Evolutionary conservation across 2,113 vertebrate species (phyloP).

Genomic region (Ageneiosus marmoratus): DNA sequence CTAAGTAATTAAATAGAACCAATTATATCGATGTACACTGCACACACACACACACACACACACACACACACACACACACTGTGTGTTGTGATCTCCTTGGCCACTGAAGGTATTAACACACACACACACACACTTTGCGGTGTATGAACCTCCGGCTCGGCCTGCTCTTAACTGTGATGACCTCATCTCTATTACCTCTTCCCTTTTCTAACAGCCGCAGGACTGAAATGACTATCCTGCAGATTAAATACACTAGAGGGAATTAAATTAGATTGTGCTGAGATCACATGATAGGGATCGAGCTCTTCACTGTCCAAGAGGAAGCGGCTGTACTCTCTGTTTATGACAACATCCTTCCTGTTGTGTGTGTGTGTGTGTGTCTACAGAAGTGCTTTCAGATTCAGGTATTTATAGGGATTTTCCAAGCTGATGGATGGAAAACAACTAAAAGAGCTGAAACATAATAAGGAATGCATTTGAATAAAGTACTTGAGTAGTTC

Average conservation of each 20-base stretch:
- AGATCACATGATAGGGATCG: slow-evolving; percentile 31
- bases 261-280: slow-evolving; percentile 33
- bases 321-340: neutral
- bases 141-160: neutral
- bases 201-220: slow-evolving; percentile 15
- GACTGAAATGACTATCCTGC: slow-evolving; percentile 24
- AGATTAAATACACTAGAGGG: slow-evolving; percentile 33
- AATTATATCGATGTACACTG: neutral
- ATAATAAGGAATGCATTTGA: neutral
- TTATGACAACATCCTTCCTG: slow-evolving; percentile 16
- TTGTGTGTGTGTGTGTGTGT: neutral
- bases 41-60: neutral
- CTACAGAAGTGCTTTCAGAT: neutral
- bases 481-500: neutral
- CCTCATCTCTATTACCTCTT: slow-evolving; percentile 27
- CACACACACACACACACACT: neutral
- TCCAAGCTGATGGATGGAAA: neutral
- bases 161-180: slow-evolving; percentile 24
- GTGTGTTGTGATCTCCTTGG: neutral
- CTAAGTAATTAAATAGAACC: too few species aligned
- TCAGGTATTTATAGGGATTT: neutral
- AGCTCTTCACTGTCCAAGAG: neutral
- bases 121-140: neutral
- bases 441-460: neutral
- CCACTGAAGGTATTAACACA: neutral